Conservation (phyloP, 2,797 vertebrate species). For the Hyperoplus immaculatus region DNA sequence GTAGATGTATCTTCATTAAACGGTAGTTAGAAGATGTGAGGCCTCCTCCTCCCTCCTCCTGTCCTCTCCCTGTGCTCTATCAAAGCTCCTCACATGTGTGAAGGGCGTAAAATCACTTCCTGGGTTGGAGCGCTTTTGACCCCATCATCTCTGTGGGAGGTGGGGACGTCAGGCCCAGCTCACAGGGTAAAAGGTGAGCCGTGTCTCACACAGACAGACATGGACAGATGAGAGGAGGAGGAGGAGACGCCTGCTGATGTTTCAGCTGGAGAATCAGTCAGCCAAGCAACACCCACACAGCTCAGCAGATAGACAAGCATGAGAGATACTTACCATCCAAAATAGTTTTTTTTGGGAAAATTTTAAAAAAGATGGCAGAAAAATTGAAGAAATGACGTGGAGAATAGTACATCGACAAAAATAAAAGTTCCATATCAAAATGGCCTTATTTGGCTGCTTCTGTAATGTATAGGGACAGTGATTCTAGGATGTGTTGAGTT, state of each 20-base stretch:
- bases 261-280: constrained; percentile 76
- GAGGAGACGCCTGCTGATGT: constrained; percentile 31
- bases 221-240: constrained; percentile 62
- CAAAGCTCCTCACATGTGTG: constrained; percentile 65
- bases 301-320: constrained; percentile 4
- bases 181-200: constrained; percentile 66
- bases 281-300: constrained; percentile 11
- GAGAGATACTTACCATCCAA: neutral
- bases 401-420: neutral
- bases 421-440: neutral
- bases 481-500: neutral
- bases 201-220: constrained; percentile 61
- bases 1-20: constrained; percentile 35
- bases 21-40: constrained; percentile 46
- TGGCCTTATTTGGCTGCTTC: neutral
- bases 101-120: constrained; percentile 75
- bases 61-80: constrained; percentile 43
- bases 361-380: neutral
- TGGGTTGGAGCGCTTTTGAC: constrained; percentile 72
- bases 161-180: constrained; percentile 46
- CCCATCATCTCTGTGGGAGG: constrained; percentile 63
- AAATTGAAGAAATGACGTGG: neutral
- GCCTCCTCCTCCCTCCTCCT: constrained; percentile 41
- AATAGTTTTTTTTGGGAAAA: neutral
- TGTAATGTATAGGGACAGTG: neutral